These are phyloP conservation scores for Psittacula cyanocephala DNA, from an alignment of 2,113 vertebrate genomes.

Conservation along the genomic window DNA sequence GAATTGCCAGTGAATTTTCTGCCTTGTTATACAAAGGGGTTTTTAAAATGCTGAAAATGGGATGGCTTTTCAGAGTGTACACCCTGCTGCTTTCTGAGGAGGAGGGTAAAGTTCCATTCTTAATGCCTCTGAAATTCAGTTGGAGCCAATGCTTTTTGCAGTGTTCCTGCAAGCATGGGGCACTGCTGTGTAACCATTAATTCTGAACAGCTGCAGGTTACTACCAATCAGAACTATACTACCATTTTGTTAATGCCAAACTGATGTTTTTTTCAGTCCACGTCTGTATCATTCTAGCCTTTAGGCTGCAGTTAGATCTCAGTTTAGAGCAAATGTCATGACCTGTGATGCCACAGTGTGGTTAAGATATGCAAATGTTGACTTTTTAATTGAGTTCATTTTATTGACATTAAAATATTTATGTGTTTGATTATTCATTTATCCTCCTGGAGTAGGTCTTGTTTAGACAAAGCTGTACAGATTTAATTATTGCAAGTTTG, in stretches of 20 bases:
- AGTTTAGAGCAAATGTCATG: not conserved
- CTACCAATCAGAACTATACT: not conserved
- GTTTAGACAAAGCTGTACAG: conserved; percentile 58
- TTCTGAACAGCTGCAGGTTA: not conserved
- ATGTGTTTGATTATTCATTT: not conserved
- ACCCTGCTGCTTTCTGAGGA: not conserved
- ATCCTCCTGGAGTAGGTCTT: conserved; percentile 39
- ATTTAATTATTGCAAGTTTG: conserved; percentile 64
- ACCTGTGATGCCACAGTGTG: not conserved
- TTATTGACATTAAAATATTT: not conserved
- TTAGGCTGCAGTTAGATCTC: not conserved
- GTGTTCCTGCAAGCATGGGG: not conserved
- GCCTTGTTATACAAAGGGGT: not conserved
- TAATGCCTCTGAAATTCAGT: not conserved
- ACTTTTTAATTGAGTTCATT: not conserved
- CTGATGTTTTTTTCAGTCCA: fast-evolving
- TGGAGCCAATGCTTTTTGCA: not conserved
- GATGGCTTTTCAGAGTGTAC: not conserved
- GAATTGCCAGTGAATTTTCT: not conserved
- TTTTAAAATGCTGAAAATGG: conserved; percentile 2
- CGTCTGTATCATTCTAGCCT: not conserved
- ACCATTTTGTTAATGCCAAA: not conserved
- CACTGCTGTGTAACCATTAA: not conserved
- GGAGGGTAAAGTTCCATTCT: not conserved
- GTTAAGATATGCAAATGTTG: not conserved